Conservation (phyloP, 2,888 invertebrate genomes). For the Saturnia pavonia region DNA sequence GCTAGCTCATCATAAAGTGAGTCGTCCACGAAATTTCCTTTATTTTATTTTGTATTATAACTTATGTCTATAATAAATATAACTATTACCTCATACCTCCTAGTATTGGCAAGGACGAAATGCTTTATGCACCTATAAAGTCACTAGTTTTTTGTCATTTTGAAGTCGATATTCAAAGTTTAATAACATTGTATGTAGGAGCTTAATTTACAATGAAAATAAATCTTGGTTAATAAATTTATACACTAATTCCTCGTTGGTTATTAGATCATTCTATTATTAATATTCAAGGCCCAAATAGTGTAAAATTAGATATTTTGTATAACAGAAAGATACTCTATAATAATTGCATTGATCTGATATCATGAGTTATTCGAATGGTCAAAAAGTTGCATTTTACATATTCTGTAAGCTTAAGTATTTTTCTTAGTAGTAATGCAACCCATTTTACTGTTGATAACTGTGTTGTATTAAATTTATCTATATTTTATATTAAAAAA, state of each 20-base stretch:
- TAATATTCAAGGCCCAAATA: conserved; percentile 8
- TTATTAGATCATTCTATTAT: conserved; percentile 4
- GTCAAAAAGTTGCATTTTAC: background rate
- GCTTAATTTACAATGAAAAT: background rate
- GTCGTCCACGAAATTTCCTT: background rate
- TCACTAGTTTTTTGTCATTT: no score
- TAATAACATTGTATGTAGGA: no score
- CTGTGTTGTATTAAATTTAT: no score
- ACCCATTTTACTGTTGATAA: background rate
- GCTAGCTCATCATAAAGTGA: background rate
- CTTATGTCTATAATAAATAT: background rate
- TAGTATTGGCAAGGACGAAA: background rate
- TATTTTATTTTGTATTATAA: background rate
- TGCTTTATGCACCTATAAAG: background rate
- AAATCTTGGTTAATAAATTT: conserved; percentile 2
- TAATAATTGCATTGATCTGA: background rate
- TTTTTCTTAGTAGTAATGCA: background rate
- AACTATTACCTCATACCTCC: no score
- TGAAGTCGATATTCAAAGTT: no score
- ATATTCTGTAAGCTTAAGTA: background rate
- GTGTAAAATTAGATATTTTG: background rate
- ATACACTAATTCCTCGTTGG: background rate
- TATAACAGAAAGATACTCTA: background rate
- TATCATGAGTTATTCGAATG: background rate
- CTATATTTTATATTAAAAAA: no score